Percentiles rank a stretch among this genome's conserved stretches.
These are phyloP conservation scores for Phyllopteryx taeniolatus DNA, from an alignment of 2,113 vertebrate species.

Conservation along the genomic window DNA sequence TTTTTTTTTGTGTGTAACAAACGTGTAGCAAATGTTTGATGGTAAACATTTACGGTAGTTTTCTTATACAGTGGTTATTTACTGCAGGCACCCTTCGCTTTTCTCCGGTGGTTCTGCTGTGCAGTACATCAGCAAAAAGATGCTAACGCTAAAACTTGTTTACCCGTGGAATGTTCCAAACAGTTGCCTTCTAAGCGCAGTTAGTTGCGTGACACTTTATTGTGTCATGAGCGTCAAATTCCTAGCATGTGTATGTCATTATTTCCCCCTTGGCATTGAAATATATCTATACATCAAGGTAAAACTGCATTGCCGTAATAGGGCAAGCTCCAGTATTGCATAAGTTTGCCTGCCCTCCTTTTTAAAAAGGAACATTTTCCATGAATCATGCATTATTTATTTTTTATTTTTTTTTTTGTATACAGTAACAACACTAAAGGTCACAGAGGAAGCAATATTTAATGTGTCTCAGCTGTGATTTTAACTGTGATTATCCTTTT, in stretches of 20 bases:
- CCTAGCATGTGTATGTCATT: no score
- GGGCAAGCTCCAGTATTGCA: background rate
- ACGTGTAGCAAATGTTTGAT: background rate
- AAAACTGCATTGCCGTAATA: background rate
- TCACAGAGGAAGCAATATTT: background rate
- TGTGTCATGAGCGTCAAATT: background rate
- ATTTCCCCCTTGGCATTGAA: background rate
- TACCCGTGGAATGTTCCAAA: background rate
- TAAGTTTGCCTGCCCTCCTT: background rate
- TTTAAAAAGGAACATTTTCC: background rate
- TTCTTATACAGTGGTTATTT: background rate
- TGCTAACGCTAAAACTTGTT: background rate
- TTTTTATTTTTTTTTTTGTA: background rate
- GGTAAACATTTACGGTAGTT: no score
- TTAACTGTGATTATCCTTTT: background rate
- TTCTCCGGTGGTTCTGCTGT: background rate
- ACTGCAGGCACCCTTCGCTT: background rate
- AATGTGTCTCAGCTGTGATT: background rate
- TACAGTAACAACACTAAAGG: slow-evolving; percentile 23
- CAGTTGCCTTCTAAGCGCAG: background rate
- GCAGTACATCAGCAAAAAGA: background rate
- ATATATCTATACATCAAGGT: background rate
- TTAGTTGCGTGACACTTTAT: background rate
- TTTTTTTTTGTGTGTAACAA: background rate
- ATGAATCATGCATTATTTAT: background rate